These are phyloP conservation scores for Odontophorus gujanensis DNA, from an alignment of 2,113 vertebrate genomes.

Conservation along the genomic window DNA sequence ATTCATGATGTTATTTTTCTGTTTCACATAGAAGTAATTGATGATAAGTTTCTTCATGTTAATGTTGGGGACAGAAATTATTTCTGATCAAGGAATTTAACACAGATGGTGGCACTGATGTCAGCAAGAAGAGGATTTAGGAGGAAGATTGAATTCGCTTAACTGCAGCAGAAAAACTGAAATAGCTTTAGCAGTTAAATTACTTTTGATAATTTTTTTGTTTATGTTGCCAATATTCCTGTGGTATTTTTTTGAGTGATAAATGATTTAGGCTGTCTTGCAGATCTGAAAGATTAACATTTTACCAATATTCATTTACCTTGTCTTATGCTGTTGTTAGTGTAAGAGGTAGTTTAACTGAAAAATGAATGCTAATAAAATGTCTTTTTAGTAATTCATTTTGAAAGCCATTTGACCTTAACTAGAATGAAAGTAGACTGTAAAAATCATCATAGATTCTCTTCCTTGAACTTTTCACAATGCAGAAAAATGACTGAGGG, in stretches of 20 bases:
- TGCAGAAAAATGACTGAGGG: slow-evolving; percentile 70
- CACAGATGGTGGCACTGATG: background rate
- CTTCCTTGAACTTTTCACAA: slow-evolving; percentile 73
- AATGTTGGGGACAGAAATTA: background rate
- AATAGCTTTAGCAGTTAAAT: background rate
- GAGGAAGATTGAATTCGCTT: slow-evolving; percentile 17
- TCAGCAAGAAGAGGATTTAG: background rate
- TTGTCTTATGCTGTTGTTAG: slow-evolving; percentile 10
- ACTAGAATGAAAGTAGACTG: slow-evolving; percentile 58
- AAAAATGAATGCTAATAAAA: slow-evolving; percentile 57
- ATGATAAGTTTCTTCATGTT: background rate
- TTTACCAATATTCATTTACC: slow-evolving; percentile 11
- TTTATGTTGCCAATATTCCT: slow-evolving; percentile 1
- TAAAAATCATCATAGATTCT: slow-evolving; percentile 66
- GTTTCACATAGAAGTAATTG: background rate
- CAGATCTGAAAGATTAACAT: slow-evolving; percentile 22
- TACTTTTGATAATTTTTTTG: slow-evolving; percentile 26
- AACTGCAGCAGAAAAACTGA: background rate
- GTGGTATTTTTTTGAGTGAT: slow-evolving; percentile 18
- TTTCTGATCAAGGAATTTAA: background rate
- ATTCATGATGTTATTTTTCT: background rate
- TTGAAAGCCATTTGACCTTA: slow-evolving; percentile 73
- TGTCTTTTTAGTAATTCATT: slow-evolving; percentile 51
- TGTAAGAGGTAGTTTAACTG: slow-evolving; percentile 27
- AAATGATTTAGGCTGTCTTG: background rate